Base-by-base conservation (phyloP, 2,888 invertebrate species). In the Anagyrus pseudococci region DNA sequence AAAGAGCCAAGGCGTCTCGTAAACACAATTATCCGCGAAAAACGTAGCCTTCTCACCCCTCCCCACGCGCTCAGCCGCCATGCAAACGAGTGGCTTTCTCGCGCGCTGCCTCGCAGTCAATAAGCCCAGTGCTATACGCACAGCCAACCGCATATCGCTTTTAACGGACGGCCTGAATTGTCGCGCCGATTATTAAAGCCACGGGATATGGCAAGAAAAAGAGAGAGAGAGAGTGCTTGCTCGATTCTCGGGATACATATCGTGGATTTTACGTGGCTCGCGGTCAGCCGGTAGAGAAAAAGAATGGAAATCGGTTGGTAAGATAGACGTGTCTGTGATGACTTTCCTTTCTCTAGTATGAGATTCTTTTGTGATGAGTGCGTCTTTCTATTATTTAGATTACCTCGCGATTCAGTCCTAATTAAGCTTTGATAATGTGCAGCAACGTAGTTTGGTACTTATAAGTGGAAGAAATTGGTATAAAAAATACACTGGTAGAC, bases 261-360 rank as follows among this genome's bases (percentile, higher is more conserved):
- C 72, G 71, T 69, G 70, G 67, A 73, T 73, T 74, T 74, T 74
- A 74, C 72, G 72, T 70, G 70, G 70, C 71, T 72, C 71, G 68
- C 68, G 70, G 70, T 68, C 63, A 57, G 58, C 33, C n/a, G n/a
- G n/a, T n/a, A n/a, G n/a, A n/a, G n/a, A n/a, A n/a, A n/a, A n/a
- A n/a, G n/a, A n/a, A n/a, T n/a, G n/a, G n/a, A n/a, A n/a, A n/a
- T n/a, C n/a, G n/a, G n/a, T n/a, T n/a, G n/a, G n/a, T n/a, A n/a
- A n/a, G n/a, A n/a, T n/a, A n/a, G n/a, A n/a, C n/a, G n/a, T n/a
- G n/a, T n/a, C n/a, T n/a, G n/a, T n/a, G n/a, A n/a, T n/a, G n/a
- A n/a, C n/a, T n/a, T n/a, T n/a, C n/a, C n/a, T n/a, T n/a, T n/a
- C n/a, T n/a, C n/a, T n/a, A n/a, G n/a, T n/a, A n/a, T n/a, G n/a